Evolutionary conservation across 2,888 invertebrate species (phyloP).

Genomic region (Dendrolimus houi): DNA sequence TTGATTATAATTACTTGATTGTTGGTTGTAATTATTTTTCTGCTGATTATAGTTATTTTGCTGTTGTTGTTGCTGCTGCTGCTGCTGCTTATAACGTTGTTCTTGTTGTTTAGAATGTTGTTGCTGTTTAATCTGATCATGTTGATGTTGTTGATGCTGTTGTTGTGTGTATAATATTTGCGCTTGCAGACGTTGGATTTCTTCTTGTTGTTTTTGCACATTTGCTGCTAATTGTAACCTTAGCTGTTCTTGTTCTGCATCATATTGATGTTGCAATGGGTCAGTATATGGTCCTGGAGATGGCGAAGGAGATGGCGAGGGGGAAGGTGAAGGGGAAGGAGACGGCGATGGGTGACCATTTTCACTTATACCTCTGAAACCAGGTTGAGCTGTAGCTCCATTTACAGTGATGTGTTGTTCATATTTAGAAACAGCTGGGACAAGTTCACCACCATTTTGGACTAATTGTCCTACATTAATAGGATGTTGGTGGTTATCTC

Average conservation of each 20-base stretch:
- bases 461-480: constrained; percentile 67
- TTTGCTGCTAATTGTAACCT: constrained; percentile 59
- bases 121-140: constrained; percentile 25
- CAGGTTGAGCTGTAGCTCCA: constrained; percentile 40
- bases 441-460: constrained; percentile 83
- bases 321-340: constrained; percentile 11
- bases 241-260: constrained; percentile 58
- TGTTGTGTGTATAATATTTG: constrained; percentile 46
- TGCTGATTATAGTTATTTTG: constrained; percentile 27
- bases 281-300: constrained; percentile 20
- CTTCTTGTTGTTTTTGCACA: constrained; percentile 71
- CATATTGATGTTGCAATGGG: constrained; percentile 25
- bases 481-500: constrained; percentile 49
- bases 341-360: constrained; percentile 27
- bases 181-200: constrained; percentile 64
- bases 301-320: constrained; percentile 19
- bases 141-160: constrained; percentile 24
- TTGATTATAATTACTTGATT: constrained; percentile 25
- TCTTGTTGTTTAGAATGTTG: constrained; percentile 29
- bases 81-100: constrained; percentile 23
- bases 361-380: constrained; percentile 39
- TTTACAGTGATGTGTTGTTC: constrained; percentile 85
- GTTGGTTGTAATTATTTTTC: constrained; percentile 33
- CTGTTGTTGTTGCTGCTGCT: constrained; percentile 25
- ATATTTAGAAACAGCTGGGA: constrained; percentile 85